Base-by-base conservation (phyloP, 2,797 vertebrate genomes). In the Agapornis canus region DNA sequence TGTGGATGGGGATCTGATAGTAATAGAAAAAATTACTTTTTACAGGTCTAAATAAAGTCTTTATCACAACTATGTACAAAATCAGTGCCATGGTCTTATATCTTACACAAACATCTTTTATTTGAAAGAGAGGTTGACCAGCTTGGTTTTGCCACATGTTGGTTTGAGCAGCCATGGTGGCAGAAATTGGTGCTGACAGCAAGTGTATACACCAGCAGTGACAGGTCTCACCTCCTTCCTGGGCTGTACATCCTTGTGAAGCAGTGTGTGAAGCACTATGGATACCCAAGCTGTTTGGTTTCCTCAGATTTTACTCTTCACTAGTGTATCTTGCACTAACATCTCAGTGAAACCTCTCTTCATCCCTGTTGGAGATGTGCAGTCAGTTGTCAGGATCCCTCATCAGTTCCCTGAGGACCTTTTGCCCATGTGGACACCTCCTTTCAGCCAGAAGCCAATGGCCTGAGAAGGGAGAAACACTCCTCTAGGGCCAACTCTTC, bases 241-340 rank as follows among this genome's bases (percentile, higher is more conserved):
- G 73, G 52, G 22, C 45, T 89, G 23, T 40, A 43, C 12, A 37
- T 8, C 5, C 23, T 37, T 54, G 27, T 43, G 54, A 76, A 73
- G 49, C 65, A 89, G 42, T 0, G 0, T 35, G 40, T 48, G 48
- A n/a, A 78, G 39, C 42, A 20, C 17, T 59, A 27, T 7, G 4
- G n/a, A 10, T 26, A 72, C 26, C 21, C 35, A 84, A 5, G 7
- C 1, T 31, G 57, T 25, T 0, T 19, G 20, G 7, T 11, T 13
- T 82, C 47, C 35, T 86, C 60, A 71, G 52, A n/a, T 75, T 68
- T 82, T 68, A 25, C 19, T 85, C 9, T 40, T 70, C 13, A 9
- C 26, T 5, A 16, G 5, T 19, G 16, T 52, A 21, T 87, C 66
- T 82, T 71, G 32, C 27, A n/a, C 11, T 64, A 12, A 14, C 13